These are phyloP conservation scores for Silurus aristotelis DNA, from an alignment of 2,797 vertebrate genomes.

Conservation along the genomic window DNA sequence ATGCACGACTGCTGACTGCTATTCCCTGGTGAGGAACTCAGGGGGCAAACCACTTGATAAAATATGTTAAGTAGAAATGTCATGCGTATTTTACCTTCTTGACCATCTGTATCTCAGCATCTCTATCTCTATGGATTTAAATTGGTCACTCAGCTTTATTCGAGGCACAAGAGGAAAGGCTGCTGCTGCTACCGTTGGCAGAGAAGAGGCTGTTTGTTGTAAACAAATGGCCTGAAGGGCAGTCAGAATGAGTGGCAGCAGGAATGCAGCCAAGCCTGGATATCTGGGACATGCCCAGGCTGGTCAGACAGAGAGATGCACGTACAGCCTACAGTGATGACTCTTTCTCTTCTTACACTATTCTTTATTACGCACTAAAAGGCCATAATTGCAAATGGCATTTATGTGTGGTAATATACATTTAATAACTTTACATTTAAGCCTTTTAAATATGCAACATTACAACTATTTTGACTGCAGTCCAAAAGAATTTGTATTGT, in stretches of 20 bases:
- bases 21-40: conserved; percentile 30
- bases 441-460: not conserved
- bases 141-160: conserved; percentile 37
- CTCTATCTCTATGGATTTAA: conserved; percentile 23
- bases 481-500: not conserved
- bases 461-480: not conserved
- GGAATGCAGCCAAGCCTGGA: conserved; percentile 52
- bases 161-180: conserved; percentile 23
- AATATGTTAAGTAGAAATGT: conserved; percentile 39
- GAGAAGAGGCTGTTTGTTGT: conserved; percentile 43
- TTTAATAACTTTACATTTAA: not conserved
- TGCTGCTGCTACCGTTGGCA: conserved; percentile 29
- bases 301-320: conserved; percentile 35
- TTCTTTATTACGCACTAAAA: not conserved
- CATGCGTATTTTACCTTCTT: conserved; percentile 41
- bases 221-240: conserved; percentile 49
- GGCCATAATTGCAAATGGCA: not conserved
- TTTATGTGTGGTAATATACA: not conserved
- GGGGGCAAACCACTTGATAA: conserved; percentile 35
- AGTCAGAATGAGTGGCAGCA: conserved; percentile 36
- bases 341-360: not conserved
- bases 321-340: conserved; percentile 6
- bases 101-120: conserved; percentile 29
- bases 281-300: conserved; percentile 49
- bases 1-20: conserved; percentile 19